Conservation (phyloP, 2,797 vertebrate genomes). For the Tragopan temminckii region DNA sequence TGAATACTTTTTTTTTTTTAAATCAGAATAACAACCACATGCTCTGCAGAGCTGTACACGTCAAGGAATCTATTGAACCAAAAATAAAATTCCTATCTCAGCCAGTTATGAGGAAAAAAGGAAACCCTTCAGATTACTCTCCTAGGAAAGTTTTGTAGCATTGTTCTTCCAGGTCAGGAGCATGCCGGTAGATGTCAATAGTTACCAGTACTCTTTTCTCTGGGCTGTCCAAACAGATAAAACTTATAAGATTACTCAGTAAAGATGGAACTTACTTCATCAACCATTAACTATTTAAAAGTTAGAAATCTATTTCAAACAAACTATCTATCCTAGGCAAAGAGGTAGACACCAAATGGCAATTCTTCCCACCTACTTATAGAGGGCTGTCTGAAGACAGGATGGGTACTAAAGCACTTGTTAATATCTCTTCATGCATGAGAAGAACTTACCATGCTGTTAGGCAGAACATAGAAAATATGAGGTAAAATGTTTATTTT, state of each 20-base stretch:
- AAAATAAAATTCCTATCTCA: neutral
- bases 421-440: neutral
- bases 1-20: fast-evolving
- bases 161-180: neutral
- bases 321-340: neutral
- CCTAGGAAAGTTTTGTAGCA: neutral
- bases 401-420: neutral
- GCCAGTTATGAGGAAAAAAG: neutral
- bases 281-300: neutral
- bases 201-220: neutral
- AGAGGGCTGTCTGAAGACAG: neutral
- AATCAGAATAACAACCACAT: neutral
- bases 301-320: neutral
- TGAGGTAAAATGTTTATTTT: slow-evolving; percentile 66
- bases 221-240: neutral
- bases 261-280: neutral
- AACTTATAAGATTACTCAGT: neutral
- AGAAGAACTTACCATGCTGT: slow-evolving; percentile 3
- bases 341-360: neutral
- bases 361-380: neutral
- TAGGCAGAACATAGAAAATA: slow-evolving; percentile 8
- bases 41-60: neutral
- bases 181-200: neutral
- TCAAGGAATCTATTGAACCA: slow-evolving; percentile 6
- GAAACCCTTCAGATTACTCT: neutral